Evolutionary conservation across 2,888 invertebrate species (phyloP), one percentile per base, ranked within the genome.

Genomic region (Melinopterus prodromus): DNA sequence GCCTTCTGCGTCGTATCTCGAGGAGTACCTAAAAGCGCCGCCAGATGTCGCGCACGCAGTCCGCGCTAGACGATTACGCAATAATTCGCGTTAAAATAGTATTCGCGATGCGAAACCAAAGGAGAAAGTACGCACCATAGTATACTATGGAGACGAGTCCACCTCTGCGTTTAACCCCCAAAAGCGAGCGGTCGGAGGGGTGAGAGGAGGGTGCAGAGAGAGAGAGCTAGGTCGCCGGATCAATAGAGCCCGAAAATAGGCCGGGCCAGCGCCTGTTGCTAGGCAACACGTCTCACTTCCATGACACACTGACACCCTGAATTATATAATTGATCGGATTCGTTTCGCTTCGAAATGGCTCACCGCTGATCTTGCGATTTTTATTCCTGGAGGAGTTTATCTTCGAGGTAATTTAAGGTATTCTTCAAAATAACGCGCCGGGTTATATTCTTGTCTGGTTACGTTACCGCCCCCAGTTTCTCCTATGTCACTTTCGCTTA

Each of bases 241-340:
- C 89, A 88, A 89, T 89, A 88, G 84, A 88, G 88, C 89, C 88
- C 87, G 86, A 88, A 89, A 89, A 89, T 89, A 89, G 89, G 89
- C 88, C 88, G 88, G 87, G 88, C 87, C 85, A 86, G 83, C 86
- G 87, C 86, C 86, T 86, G 89, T 89, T 87, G 88, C 88, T 84
- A 88, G 88, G 88, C 87, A 88, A 89, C 89, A 84, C 86, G 84
- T 86, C 87, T 87, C 86, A 88, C 88, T 85, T 86, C 85, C 87
- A 87, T 89, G 89, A 89, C 89, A 89, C 87, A 89, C 88, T 89
- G 88, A 89, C 89, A 89, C 87, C 88, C 87, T 88, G 86, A 89
- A 87, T 87, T 87, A 87, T 86, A 87, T 84, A 81, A 81, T 74
- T 74, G 74, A 74, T 74, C 74, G 74, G 35, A 36, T 74, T 36